Conservation (phyloP, 2,797 vertebrate genomes). For the Pangasius mekongensis region DNA sequence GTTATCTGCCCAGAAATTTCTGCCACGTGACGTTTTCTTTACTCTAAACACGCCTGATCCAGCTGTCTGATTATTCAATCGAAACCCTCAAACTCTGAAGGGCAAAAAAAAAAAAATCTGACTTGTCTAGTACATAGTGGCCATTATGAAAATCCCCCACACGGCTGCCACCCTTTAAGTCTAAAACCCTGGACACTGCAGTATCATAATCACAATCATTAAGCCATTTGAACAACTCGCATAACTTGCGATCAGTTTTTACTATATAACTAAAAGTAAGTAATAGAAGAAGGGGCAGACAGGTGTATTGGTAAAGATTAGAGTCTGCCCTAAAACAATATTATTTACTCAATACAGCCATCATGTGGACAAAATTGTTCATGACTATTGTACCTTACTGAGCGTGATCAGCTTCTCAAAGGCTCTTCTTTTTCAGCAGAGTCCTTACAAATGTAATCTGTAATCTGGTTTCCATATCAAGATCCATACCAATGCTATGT, state of each 20-base stretch:
- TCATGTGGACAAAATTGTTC: constrained; percentile 32
- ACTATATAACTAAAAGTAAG: neutral
- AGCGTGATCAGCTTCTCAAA: neutral
- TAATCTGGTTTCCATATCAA: neutral
- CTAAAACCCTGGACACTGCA: neutral
- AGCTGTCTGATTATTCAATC: too few relatives aligned
- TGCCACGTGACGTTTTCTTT: neutral
- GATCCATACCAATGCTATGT: neutral
- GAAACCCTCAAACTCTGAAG: neutral
- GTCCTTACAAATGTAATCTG: neutral
- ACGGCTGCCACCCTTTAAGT: neutral
- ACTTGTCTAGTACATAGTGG: neutral
- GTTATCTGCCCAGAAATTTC: neutral
- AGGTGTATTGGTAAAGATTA: neutral
- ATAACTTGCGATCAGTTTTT: too few relatives aligned
- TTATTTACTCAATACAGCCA: constrained; percentile 24
- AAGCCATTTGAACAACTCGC: too few relatives aligned
- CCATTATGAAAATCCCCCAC: neutral
- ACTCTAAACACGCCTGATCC: neutral
- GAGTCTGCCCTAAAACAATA: neutral
- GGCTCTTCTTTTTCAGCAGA: neutral
- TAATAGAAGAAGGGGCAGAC: neutral
- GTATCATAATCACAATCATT: neutral
- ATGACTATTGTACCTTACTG: neutral
- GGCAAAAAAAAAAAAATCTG: neutral